Evolutionary conservation across 1,140 invertebrate genomes (phyloP), one percentile per base, ranked within the genome.

Genomic region (Yoshiicerus persimilis): DNA sequence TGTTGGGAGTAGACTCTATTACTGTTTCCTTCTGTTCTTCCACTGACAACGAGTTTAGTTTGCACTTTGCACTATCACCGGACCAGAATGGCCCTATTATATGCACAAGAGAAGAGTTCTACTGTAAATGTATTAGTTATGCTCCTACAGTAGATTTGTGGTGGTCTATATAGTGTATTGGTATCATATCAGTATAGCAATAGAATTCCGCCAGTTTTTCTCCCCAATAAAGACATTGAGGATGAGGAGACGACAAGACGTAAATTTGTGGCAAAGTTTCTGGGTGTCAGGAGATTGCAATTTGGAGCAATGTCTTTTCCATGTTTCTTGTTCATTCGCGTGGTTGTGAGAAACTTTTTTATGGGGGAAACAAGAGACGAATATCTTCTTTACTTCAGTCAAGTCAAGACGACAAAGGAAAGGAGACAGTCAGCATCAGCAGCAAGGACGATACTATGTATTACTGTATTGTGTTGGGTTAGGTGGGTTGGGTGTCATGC

Each of bases 271-370:
- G 85, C 86, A 87, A 87, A 87, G 86, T 87, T 87, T 87, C 39
- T 66, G 86, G 86, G 86, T 87, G 80, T 87, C 87, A 87, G 87
- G 56, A 87, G 56, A 87, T 84, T 88, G 87, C 39, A 88, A 88
- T 88, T 88, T 86, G 87, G 80, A 85, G 34, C 87, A 85, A 88
- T 88, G 87, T 88, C 80, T 88, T 85, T 88, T 88, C 87, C 87
- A 88, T 88, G 87, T 88, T 85, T 38, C 62, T 86, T 66, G 4
- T 80, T 38, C 39, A 41, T 62, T 84, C 38, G 47, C 30, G 39
- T 56, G 64, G 64, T 66, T 70, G 83, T 23, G 64, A 34, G 62
- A 86, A 86, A 86, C 11, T 66, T 86, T 85, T 86, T 86, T 86
- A 86, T 86, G 85, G 85, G 62, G 41, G 85, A 56, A 86, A 86